A percentile compares a stretch with the other conserved stretches of the same genome.
These are phyloP conservation scores for Diplosoma virens DNA, from an alignment of 23 tunicate genomes.

Conservation along the genomic window DNA sequence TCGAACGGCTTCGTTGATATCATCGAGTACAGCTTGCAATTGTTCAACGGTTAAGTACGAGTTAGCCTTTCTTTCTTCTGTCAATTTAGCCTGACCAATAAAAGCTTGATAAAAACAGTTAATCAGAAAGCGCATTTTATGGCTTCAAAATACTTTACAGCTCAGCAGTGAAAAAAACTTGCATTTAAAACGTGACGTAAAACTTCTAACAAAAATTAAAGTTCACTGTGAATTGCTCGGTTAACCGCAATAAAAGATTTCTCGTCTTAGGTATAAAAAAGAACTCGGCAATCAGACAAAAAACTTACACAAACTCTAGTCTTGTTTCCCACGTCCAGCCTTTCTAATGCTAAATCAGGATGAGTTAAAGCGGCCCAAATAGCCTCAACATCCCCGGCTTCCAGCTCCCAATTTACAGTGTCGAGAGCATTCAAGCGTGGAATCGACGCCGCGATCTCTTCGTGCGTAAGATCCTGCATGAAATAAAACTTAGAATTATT, in stretches of 20 bases:
- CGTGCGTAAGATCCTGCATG: conserved; percentile 65
- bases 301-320: conserved; percentile 68
- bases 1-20: conserved; percentile 52
- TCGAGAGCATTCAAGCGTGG: conserved; percentile 72
- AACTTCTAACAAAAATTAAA: no score
- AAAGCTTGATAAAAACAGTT: no score
- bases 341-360: conserved; percentile 64
- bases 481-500: neutral
- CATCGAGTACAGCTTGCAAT: conserved; percentile 60
- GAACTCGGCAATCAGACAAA: neutral
- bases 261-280: neutral
- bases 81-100: conserved; percentile 48
- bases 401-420: conserved; percentile 55
- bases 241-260: no score
- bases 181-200: no score
- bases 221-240: no score
- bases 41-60: conserved; percentile 39
- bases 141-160: no score
- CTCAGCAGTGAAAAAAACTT: no score
- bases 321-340: conserved; percentile 55
- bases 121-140: no score
- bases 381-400: conserved; percentile 50
- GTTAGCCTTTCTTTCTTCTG: conserved; percentile 20
- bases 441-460: conserved; percentile 46
- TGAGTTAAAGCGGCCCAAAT: conserved; percentile 77